A percentile compares a stretch with the other conserved stretches of the same genome.
Conservation (phyloP, 2,113 vertebrate genomes). For the Myiagra hebetior region DNA sequence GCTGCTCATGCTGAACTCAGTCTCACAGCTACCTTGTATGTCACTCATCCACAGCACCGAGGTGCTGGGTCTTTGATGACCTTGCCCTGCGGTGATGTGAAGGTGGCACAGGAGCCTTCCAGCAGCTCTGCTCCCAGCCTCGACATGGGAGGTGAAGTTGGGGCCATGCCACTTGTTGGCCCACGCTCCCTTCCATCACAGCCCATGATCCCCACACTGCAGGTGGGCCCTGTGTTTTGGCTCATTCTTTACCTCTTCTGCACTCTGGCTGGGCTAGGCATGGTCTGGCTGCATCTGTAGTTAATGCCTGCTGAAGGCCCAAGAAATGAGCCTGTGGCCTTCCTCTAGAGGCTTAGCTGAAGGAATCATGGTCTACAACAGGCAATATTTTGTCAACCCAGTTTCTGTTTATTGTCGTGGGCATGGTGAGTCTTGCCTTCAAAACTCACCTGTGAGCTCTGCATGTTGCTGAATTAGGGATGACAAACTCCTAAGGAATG, state of each 20-base stretch:
- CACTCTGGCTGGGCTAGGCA: not conserved
- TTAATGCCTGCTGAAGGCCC: not conserved
- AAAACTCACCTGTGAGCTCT: not conserved
- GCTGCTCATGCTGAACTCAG: not conserved
- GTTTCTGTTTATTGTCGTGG: not conserved
- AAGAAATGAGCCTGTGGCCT: not conserved
- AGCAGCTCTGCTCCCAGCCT: not conserved
- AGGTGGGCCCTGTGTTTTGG: not conserved
- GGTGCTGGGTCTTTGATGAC: not conserved
- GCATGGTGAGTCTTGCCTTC: not conserved
- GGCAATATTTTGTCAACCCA: not conserved
- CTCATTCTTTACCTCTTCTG: not conserved
- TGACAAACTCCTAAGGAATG: not conserved
- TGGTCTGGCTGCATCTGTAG: not conserved
- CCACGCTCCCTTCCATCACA: not conserved
- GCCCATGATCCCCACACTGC: not conserved
- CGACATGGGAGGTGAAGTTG: rapidly evolving
- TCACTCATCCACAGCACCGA: rapidly evolving
- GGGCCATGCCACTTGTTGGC: not conserved
- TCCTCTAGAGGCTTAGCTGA: not conserved
- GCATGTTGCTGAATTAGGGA: not conserved
- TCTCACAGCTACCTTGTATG: rapidly evolving
- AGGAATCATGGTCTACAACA: not conserved
- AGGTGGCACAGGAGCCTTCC: not conserved
- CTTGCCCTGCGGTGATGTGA: not conserved